phyloP scores from a whole-genome alignment of 2,888 invertebrate species.

The Mayetiola destructor region DNA sequence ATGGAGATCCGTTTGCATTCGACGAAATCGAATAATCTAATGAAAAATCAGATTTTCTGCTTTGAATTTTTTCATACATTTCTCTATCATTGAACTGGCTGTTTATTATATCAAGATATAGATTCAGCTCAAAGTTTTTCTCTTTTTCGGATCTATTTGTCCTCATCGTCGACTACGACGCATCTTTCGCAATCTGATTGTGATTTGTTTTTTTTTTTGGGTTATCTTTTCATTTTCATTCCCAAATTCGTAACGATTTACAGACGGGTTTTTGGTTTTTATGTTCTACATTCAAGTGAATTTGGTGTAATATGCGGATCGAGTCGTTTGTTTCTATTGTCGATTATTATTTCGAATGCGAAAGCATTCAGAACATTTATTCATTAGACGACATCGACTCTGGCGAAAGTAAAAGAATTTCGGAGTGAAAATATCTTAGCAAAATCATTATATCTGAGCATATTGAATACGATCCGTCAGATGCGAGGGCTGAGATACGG shows the following conservation, averaged over 20 bases:
- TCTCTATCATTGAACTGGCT: neutral
- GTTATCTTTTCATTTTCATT: neutral
- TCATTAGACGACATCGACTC: conserved; percentile 4
- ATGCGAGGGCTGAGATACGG: too few species aligned
- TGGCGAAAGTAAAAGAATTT: neutral
- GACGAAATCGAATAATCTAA: neutral
- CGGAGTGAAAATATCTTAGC: neutral
- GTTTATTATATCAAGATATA: conserved; percentile 5
- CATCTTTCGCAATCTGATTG: neutral
- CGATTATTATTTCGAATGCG: neutral
- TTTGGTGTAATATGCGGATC: too few species aligned
- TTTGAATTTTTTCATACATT: neutral
- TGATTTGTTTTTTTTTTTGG: neutral
- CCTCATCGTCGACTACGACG: neutral
- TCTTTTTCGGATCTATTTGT: neutral
- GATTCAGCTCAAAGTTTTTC: too few species aligned
- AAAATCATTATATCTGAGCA: conserved; percentile 5
- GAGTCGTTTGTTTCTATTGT: neutral
- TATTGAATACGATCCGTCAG: too few species aligned
- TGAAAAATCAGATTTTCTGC: neutral
- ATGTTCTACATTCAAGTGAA: too few species aligned
- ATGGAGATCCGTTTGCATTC: neutral
- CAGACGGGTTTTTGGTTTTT: neutral
- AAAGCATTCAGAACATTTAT: neutral
- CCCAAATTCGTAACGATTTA: too few species aligned